A percentile compares a stretch with the other conserved stretches of the same genome.
These are phyloP conservation scores for Sipha flava DNA, from an alignment of 1,140 invertebrate species.

Conservation along the genomic window DNA sequence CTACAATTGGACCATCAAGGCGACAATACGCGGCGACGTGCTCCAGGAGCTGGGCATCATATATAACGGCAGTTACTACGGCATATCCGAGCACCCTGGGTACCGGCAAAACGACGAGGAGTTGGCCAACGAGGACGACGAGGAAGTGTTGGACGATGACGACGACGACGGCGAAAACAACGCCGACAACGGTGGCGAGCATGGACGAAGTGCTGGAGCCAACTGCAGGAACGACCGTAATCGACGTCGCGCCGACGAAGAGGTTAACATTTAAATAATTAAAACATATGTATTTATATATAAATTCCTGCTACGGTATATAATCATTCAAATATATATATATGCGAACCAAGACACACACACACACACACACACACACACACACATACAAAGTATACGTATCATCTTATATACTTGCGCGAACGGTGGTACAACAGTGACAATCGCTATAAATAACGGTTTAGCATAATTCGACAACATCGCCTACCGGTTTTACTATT, in stretches of 20 bases:
- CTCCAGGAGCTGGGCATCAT: constrained; percentile 82
- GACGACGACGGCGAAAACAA: constrained; percentile 62
- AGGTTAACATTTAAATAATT: constrained; percentile 1
- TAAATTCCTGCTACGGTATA: not conserved
- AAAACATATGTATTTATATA: too few species aligned
- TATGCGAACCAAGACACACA: not conserved
- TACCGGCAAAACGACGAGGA: constrained; percentile 74
- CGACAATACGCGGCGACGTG: constrained; percentile 81
- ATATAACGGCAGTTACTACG: constrained; percentile 92
- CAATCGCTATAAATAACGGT: too few species aligned
- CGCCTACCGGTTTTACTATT: too few species aligned
- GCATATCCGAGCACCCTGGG: constrained; percentile 85
- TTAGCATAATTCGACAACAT: too few species aligned
- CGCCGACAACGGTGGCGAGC: constrained; percentile 43
- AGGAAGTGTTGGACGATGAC: constrained; percentile 49
- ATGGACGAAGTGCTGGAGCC: not conserved
- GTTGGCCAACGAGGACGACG: constrained; percentile 59
- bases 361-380: not conserved
- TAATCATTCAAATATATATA: not conserved
- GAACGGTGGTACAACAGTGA: too few species aligned
- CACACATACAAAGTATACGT: too few species aligned
- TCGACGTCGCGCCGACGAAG: not conserved
- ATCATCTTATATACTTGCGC: too few species aligned
- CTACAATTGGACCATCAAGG: constrained; percentile 90
- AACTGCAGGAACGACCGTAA: not conserved